These are phyloP conservation scores for Pseudochaenichthys georgianus DNA, from an alignment of 2,797 vertebrate species.

Conservation along the genomic window DNA sequence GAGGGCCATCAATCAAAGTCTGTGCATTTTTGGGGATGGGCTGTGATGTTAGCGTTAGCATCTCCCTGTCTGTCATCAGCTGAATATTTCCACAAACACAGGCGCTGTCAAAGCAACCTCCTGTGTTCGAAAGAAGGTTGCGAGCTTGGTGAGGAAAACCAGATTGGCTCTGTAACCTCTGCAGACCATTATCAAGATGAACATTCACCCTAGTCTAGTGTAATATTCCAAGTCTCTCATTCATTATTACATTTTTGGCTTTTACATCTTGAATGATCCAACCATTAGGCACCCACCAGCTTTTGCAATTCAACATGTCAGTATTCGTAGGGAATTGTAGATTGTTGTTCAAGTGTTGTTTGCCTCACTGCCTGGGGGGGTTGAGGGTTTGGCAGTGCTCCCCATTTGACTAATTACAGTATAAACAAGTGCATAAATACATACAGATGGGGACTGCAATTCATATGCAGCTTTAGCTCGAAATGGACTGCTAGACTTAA, in stretches of 20 bases:
- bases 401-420: constrained; percentile 77
- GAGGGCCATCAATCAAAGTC: constrained; percentile 74
- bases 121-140: constrained; percentile 12
- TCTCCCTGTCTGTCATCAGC: constrained; percentile 51
- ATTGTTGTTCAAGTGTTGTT: constrained; percentile 50
- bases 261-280: constrained; percentile 23
- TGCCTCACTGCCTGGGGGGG: constrained; percentile 54
- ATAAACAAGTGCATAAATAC: constrained; percentile 80
- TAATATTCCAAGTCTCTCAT: constrained; percentile 7
- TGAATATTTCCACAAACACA: constrained; percentile 45
- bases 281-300: constrained; percentile 32
- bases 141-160: not conserved
- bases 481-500: constrained; percentile 57
- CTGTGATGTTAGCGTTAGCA: constrained; percentile 53
- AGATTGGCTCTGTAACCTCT: constrained; percentile 8
- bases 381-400: constrained; percentile 61
- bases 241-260: not conserved
- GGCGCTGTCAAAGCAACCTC: constrained; percentile 27
- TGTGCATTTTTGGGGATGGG: constrained; percentile 49
- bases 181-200: not conserved
- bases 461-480: constrained; percentile 50
- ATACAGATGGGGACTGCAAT: constrained; percentile 73
- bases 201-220: constrained; percentile 14
- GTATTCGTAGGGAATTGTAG: constrained; percentile 35
- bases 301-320: constrained; percentile 54